Evolutionary conservation across 2,888 invertebrate genomes (phyloP).

Genomic region (Drosophila nr. medialis): DNA sequence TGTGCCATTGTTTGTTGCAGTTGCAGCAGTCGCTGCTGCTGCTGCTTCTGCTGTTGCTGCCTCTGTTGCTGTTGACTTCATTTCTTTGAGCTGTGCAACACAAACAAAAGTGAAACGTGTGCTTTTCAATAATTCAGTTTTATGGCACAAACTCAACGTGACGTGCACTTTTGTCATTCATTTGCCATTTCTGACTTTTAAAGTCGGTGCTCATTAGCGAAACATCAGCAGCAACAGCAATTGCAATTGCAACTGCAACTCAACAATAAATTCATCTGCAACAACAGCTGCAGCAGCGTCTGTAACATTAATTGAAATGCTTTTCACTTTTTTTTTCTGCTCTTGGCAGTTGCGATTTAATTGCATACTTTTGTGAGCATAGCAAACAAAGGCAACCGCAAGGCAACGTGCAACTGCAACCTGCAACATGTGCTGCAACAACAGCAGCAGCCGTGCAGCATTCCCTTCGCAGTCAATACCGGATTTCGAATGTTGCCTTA

Average conservation of each 20-base stretch:
- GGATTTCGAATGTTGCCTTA: conserved; percentile 19
- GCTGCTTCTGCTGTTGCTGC: background rate
- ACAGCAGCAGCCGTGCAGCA: conserved; percentile 11
- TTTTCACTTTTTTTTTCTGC: conserved; percentile 68
- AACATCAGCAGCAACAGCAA: conserved; percentile 31
- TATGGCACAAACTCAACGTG: conserved; percentile 74
- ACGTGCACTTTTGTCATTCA: conserved; percentile 59
- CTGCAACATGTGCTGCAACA: conserved; percentile 13
- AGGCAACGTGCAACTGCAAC: conserved; percentile 27
- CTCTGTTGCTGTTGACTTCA: conserved; percentile 66
- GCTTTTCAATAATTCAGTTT: conserved; percentile 81
- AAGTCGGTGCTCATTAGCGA: conserved; percentile 75
- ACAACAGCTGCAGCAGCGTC: conserved; percentile 25
- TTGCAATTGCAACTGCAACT: conserved; percentile 1
- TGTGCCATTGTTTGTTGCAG: conserved; percentile 56
- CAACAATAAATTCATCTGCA: conserved; percentile 2
- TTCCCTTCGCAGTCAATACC: conserved; percentile 37
- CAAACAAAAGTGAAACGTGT: conserved; percentile 79
- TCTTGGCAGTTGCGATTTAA: conserved; percentile 59
- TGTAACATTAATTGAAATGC: conserved; percentile 75
- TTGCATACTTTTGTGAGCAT: conserved; percentile 64
- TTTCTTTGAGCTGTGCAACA: conserved; percentile 72
- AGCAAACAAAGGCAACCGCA: conserved; percentile 61
- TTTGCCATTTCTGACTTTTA: conserved; percentile 54
- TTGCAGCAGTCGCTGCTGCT: conserved; percentile 22